phyloP scores from a whole-genome alignment of 2,113 vertebrate genomes.

The Python bivittatus region DNA sequence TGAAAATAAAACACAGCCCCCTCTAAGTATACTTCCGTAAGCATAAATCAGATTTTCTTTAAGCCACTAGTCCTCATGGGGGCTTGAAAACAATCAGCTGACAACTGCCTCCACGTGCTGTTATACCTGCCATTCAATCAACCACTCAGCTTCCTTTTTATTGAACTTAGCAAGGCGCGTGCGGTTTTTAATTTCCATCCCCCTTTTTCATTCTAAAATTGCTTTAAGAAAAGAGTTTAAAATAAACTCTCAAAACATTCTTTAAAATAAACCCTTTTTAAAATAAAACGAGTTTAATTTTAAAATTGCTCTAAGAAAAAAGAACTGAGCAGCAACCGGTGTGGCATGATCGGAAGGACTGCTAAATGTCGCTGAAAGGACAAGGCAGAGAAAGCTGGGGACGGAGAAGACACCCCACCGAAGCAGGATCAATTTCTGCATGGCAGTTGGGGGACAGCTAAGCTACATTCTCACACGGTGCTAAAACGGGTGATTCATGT shows the following conservation, averaged over 20 bases:
- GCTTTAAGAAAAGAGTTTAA: not conserved
- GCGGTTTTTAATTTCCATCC: not conserved
- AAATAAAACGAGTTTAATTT: too few species aligned
- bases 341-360: not conserved
- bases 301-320: not conserved
- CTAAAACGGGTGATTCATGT: not conserved
- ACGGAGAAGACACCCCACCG: not conserved
- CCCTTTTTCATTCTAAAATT: not conserved
- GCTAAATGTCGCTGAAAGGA: not conserved
- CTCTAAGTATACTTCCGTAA: not conserved
- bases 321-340: too few species aligned
- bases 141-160: not conserved
- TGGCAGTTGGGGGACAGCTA: not conserved
- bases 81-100: not conserved
- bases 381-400: not conserved
- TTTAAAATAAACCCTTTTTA: too few species aligned
- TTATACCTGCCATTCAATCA: not conserved
- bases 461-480: not conserved
- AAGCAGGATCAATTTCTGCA: not conserved
- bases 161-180: not conserved
- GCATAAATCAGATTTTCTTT: not conserved
- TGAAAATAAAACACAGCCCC: not conserved
- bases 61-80: not conserved
- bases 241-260: too few species aligned
- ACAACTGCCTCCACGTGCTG: not conserved